Base-by-base conservation (phyloP, 1,140 invertebrate genomes). In the Temnothorax longispinosus region DNA sequence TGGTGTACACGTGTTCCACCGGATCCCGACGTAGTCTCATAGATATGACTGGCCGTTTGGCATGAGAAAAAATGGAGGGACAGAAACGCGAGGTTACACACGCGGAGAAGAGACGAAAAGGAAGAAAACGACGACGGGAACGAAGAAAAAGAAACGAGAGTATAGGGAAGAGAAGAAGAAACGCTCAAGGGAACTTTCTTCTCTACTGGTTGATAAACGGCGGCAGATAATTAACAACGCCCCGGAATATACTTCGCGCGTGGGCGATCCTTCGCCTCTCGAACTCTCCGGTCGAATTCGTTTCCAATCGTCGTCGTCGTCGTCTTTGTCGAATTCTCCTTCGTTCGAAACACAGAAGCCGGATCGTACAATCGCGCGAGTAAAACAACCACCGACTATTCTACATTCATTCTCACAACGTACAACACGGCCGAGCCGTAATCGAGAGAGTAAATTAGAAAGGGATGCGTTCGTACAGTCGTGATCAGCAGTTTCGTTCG, bases 191-290 rank as follows among this genome's bases (percentile, higher is more conserved):
- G 72, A 90, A 90, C 81, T 92, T 92, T 91, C 87, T 86, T 89
- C 85, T 87, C 60, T 60, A 60, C 35, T 85, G 76, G 64, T 88
- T 92, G 91, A 92, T 91, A 91, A 91, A 91, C 90, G 91, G 85
- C 90, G 86, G 78, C 77, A 81, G 90, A 92, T 93, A 93, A 93
- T 93, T 91, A 92, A 93, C 92, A 92, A 91, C 87, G 85, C 50
- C 64, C n/a, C 86, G 82, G 76, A 77, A 69, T 64, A 47, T 72
- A 50, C n/a, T 72, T 56, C 65, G 67, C 69, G 89, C 89, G 91
- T 92, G 85, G 91, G 91, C 88, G 91, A 91, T 89, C 74, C 72
- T 84, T 87, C 67, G 87, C 64, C 87, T 75, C 78, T 77, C 84
- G 32, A 91, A 86, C 50, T 85, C 50, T 85, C 64, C 76, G 62